These are phyloP conservation scores for Orgyia antiqua DNA, from an alignment of 2,888 invertebrate species.

Conservation along the genomic window DNA sequence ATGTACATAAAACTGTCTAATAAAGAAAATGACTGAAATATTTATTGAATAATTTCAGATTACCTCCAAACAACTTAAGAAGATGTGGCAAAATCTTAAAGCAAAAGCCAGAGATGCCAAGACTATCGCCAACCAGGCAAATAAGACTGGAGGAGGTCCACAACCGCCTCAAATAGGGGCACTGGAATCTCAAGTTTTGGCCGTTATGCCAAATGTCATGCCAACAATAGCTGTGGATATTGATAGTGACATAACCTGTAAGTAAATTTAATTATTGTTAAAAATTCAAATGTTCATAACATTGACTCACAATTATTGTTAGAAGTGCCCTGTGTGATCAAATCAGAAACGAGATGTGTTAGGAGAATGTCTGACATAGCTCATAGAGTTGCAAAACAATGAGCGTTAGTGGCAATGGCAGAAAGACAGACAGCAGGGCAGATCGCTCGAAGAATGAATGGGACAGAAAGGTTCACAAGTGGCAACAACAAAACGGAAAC, in stretches of 20 bases:
- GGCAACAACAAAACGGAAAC: no score
- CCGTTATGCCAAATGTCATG: constrained; percentile 8
- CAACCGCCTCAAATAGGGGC: neutral
- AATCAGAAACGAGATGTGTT: neutral
- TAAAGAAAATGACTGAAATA: no score
- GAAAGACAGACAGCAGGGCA: no score
- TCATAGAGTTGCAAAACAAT: no score
- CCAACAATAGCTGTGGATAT: constrained; percentile 1
- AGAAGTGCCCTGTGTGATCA: neutral
- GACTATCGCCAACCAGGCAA: neutral
- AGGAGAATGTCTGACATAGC: no score
- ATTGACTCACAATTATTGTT: neutral
- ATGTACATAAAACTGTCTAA: no score
- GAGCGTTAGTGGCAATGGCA: no score
- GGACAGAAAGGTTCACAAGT: no score
- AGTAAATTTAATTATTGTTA: neutral
- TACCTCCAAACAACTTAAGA: constrained; percentile 3
- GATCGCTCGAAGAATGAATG: no score
- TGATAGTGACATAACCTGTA: neutral
- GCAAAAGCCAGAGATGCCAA: neutral
- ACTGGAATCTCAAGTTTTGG: constrained; percentile 1
- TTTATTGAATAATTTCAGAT: neutral
- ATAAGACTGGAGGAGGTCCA: neutral
- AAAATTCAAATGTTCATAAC: neutral
- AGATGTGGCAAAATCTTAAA: constrained; percentile 5